Evolutionary conservation across 1,140 invertebrate genomes (phyloP).

Genomic region (Solenopsis fugax): DNA sequence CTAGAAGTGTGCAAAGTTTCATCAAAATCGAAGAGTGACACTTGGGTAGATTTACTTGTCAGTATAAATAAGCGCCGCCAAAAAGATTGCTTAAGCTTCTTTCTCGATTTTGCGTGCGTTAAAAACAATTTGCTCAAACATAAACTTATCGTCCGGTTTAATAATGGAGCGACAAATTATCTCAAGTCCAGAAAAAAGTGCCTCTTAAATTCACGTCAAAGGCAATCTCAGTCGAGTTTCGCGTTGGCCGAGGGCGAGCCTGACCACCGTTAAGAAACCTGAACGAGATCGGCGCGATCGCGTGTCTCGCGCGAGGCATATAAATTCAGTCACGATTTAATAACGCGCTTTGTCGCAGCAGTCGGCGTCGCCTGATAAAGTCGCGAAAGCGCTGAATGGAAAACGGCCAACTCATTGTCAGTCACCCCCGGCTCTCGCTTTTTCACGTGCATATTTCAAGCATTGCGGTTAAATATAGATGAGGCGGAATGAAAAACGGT

Average conservation of each 20-base stretch:
- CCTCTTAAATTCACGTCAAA: neutral
- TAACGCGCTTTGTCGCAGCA: slow-evolving; percentile 37
- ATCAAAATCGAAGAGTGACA: too few species aligned
- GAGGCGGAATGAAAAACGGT: slow-evolving; percentile 7
- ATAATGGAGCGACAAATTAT: neutral
- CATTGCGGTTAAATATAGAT: slow-evolving; percentile 37
- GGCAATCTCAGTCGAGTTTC: neutral
- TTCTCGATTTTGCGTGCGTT: neutral
- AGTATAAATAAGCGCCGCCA: neutral
- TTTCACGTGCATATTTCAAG: slow-evolving; percentile 44
- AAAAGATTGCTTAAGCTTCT: too few species aligned
- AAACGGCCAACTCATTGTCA: slow-evolving; percentile 45
- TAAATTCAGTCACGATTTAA: slow-evolving; percentile 52
- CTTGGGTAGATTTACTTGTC: too few species aligned
- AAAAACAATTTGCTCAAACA: neutral
- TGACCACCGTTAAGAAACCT: slow-evolving; percentile 7
- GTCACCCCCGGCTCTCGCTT: slow-evolving; percentile 30
- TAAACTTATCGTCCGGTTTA: neutral
- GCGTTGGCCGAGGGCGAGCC: neutral
- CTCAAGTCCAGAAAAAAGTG: neutral
- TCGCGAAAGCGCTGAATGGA: slow-evolving; percentile 43
- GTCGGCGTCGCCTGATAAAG: slow-evolving; percentile 47
- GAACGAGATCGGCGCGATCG: slow-evolving; percentile 2
- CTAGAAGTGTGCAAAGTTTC: too few species aligned
- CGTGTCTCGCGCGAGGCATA: slow-evolving; percentile 3